Base-by-base conservation (phyloP, 2,797 vertebrate genomes). In the Lepilemur ruficaudatus region DNA sequence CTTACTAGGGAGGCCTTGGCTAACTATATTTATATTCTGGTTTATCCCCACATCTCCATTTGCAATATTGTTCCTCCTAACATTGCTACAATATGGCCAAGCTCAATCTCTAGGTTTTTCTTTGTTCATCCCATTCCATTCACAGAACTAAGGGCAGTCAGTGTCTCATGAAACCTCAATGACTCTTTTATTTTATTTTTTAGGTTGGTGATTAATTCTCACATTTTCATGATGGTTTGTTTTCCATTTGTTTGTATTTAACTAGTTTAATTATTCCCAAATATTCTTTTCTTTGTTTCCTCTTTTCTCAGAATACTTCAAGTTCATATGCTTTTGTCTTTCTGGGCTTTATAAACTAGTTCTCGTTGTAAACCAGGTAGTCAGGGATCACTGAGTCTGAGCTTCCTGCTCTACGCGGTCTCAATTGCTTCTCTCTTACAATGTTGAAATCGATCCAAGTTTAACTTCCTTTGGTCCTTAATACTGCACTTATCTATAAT, bases 381-480 rank as follows among this genome's bases (percentile, higher is more conserved):
- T 92, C 79, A 94, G 14, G 50, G 73, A 95, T 94, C 82, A 89
- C 61, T 75, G 89, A 91, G 32, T 93, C 8, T 73, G 43, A 75
- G 79, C 32, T 89, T 95, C 55, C 43, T 95, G 83, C 43, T 85
- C 48, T 61, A 48, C 25, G 57, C 5, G 28, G 13, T 87, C 11
- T 70, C 86, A 93, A 75, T 59, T 75, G 50, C 17, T 86, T 93
- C 32, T 88, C 46, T 89, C 72, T 96, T 81, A 85, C 17, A 93
- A 52, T 89, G 83, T 79, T 89, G 63, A 93, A 96, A 94, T 96
- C 96, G 89, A 96, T 93, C 18, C 69, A 90, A 83, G n/a, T 52
- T 97, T 95, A 86, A 89, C n/a, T 75, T 93, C 59, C 15, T 94
- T 95, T 93, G 18, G n/a, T 94, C 17, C 63, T 93, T 93, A 95